A percentile compares a stretch with the other conserved stretches of the same genome.
Conservation (phyloP, 2,888 invertebrate species). For the Gasteruption jaculator region DNA sequence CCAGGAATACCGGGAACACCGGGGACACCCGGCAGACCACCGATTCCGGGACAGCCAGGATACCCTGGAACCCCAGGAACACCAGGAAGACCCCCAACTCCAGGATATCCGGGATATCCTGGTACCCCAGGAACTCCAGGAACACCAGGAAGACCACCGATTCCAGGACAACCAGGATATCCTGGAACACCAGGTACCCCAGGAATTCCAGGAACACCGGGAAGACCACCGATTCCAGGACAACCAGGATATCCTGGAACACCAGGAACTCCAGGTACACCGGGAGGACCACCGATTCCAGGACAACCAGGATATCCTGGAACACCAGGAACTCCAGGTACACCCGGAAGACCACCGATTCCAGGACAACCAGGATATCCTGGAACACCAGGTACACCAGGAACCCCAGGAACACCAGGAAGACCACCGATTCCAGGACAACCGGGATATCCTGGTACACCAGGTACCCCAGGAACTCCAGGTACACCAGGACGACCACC, state of each 20-base stretch:
- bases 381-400: no score
- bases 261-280: conserved; percentile 14
- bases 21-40: conserved; percentile 17
- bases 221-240: conserved; percentile 35
- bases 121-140: conserved; percentile 39
- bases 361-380: no score
- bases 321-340: conserved; percentile 36
- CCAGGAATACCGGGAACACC: conserved; percentile 40
- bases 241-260: no score
- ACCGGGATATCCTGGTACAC: conserved; percentile 15
- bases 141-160: conserved; percentile 19
- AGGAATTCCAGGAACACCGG: conserved; percentile 36
- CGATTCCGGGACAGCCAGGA: conserved; percentile 31
- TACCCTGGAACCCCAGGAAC: conserved; percentile 26
- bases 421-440: conserved; percentile 16
- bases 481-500: conserved; percentile 23
- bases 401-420: no score
- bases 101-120: conserved; percentile 39
- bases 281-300: no score
- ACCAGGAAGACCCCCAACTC: conserved; percentile 29
- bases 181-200: conserved; percentile 32
- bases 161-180: conserved; percentile 19
- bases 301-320: conserved; percentile 27
- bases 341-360: conserved; percentile 36
- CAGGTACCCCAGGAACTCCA: conserved; percentile 26